These are phyloP conservation scores for Triplophysa bombifrons DNA, from an alignment of 2,797 vertebrate genomes.

Conservation along the genomic window DNA sequence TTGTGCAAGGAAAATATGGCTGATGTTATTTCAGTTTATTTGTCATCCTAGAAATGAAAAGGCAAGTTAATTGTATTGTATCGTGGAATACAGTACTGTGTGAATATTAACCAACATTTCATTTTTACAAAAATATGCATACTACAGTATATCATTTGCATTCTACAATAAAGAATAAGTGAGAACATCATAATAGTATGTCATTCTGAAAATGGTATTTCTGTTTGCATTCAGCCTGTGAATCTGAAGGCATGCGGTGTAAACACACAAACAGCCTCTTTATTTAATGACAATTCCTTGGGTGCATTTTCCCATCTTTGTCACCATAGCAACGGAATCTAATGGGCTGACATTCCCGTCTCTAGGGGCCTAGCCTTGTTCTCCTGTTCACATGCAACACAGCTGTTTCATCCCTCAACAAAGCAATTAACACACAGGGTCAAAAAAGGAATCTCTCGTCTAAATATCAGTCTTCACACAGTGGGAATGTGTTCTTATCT, in stretches of 20 bases:
- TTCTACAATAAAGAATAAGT: neutral
- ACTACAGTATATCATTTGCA: neutral
- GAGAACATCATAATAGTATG: constrained; percentile 30
- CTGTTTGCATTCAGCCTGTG: constrained; percentile 46
- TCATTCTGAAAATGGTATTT: constrained; percentile 25
- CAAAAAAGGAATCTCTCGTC: constrained; percentile 44
- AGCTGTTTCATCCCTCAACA: constrained; percentile 64
- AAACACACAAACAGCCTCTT: constrained; percentile 58
- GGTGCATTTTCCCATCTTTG: constrained; percentile 70
- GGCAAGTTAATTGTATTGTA: neutral
- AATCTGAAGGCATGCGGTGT: constrained; percentile 62
- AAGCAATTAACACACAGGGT: constrained; percentile 58
- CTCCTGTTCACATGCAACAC: constrained; percentile 66
- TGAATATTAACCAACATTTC: neutral
- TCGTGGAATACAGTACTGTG: neutral
- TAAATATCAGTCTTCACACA: constrained; percentile 15
- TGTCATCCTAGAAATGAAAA: neutral
- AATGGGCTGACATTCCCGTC: constrained; percentile 72
- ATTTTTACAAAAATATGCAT: too few species aligned
- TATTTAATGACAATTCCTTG: constrained; percentile 78
- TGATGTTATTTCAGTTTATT: too few species aligned
- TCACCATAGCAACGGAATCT: constrained; percentile 76
- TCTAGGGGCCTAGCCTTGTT: constrained; percentile 79
- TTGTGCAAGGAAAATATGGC: neutral
- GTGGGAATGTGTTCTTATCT: constrained; percentile 13